phyloP scores from a whole-genome alignment of 2,113 vertebrate genomes.

The Zapus hudsonius region DNA sequence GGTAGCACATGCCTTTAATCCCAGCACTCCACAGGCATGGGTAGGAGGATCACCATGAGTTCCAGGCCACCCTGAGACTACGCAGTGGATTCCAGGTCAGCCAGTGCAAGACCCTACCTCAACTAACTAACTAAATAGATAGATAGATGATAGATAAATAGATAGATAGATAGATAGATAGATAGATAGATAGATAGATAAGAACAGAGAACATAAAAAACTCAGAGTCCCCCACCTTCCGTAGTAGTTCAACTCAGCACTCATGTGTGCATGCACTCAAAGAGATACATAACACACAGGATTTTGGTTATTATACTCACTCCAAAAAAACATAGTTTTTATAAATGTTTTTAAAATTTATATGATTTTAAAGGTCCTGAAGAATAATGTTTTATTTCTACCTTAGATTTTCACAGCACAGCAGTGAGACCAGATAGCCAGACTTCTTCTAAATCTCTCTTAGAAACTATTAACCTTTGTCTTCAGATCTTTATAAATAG shows the following conservation, averaged over 20 bases:
- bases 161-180: too few species aligned
- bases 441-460: constrained; percentile 16
- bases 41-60: too few species aligned
- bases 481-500: not conserved
- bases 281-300: not conserved
- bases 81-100: too few species aligned
- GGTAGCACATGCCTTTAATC: too few species aligned
- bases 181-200: too few species aligned
- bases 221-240: not conserved
- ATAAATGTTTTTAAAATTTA: not conserved
- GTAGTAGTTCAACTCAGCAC: not conserved
- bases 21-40: too few species aligned
- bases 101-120: too few species aligned
- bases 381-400: not conserved
- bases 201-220: not conserved
- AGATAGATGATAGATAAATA: too few species aligned
- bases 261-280: too few species aligned
- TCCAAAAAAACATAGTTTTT: not conserved
- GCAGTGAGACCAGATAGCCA: not conserved
- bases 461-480: not conserved
- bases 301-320: not conserved
- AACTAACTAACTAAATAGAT: too few species aligned
- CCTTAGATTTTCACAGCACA: not conserved
- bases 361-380: not conserved
- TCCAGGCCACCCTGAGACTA: too few species aligned